Conservation (phyloP, 2,113 vertebrate species). For the Notarius lentiginosus region DNA sequence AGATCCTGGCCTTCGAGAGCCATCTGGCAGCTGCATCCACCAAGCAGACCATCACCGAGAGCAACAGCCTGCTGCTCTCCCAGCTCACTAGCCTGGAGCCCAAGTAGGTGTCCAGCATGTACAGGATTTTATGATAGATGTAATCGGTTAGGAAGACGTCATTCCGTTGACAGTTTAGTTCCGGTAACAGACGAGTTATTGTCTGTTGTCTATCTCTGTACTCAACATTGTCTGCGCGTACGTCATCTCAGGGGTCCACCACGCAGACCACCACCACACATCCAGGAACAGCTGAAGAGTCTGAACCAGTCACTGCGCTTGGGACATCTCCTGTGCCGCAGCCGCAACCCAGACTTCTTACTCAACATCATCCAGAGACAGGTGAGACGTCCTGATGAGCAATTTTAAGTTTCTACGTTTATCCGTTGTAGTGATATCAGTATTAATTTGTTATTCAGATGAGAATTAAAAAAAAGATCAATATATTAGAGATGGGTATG, state of each 20-base stretch:
- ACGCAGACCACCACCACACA: conserved; percentile 86
- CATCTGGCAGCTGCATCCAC: conserved; percentile 96
- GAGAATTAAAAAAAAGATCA: background rate
- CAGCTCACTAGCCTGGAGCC: conserved; percentile 96
- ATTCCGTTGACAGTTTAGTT: background rate
- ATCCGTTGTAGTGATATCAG: background rate
- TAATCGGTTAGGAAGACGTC: background rate
- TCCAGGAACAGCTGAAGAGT: conserved; percentile 92
- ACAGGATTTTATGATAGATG: background rate
- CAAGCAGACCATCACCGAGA: conserved; percentile 97
- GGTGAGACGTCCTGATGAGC: conserved; percentile 63
- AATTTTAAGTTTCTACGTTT: background rate
- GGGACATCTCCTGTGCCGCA: conserved; percentile 93
- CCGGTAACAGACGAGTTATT: background rate
- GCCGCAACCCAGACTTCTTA: conserved; percentile 92
- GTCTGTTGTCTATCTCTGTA: background rate
- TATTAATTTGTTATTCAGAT: background rate
- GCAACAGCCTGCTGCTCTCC: conserved; percentile 91
- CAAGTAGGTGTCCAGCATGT: conserved; percentile 75
- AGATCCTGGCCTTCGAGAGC: conserved; percentile 96
- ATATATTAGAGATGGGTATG: background rate
- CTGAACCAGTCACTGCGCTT: conserved; percentile 93
- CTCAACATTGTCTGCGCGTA: background rate
- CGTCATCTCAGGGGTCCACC: conserved; percentile 82
- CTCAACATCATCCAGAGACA: conserved; percentile 98